A percentile compares a stretch with the other conserved stretches of the same genome.
Evolutionary conservation across 1,140 invertebrate species (phyloP).

Genomic region (Meteorus sp.): DNA sequence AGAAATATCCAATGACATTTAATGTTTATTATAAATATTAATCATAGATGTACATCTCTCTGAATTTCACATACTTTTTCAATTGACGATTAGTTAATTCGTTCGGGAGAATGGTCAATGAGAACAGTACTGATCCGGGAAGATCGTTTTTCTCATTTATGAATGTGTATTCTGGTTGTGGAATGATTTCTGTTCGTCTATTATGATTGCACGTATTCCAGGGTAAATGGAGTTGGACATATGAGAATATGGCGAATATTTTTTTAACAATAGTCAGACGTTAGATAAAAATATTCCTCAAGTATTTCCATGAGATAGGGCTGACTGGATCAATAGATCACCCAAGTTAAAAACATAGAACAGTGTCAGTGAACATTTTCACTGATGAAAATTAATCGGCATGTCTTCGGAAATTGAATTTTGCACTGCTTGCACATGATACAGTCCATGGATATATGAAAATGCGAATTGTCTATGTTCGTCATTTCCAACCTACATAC

Average conservation of each 20-base stretch:
- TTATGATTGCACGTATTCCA: constrained; percentile 17
- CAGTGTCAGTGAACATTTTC: too few relatives aligned
- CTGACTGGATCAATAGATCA: background rate
- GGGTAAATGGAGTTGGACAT: constrained; percentile 7
- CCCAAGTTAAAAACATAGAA: background rate
- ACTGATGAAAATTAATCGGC: background rate
- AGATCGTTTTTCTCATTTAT: too few relatives aligned
- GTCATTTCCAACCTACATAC: too few relatives aligned
- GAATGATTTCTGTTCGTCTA: constrained; percentile 18
- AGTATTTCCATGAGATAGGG: background rate
- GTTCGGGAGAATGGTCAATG: constrained; percentile 10
- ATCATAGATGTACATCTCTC: too few relatives aligned
- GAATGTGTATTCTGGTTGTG: background rate
- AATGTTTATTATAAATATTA: too few relatives aligned
- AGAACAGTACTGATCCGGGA: too few relatives aligned
- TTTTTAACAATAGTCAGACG: background rate
- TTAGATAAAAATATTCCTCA: background rate
- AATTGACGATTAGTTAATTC: constrained; percentile 20
- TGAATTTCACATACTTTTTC: too few relatives aligned
- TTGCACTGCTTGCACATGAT: constrained; percentile 1
- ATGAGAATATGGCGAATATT: background rate
- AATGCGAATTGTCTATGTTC: background rate
- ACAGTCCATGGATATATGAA: background rate
- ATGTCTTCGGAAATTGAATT: background rate
- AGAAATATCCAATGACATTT: too few relatives aligned